Percentiles rank a stretch among this genome's conserved stretches.
phyloP scores from a whole-genome alignment of 2,113 vertebrate species.

The Eulemur rufifrons region DNA sequence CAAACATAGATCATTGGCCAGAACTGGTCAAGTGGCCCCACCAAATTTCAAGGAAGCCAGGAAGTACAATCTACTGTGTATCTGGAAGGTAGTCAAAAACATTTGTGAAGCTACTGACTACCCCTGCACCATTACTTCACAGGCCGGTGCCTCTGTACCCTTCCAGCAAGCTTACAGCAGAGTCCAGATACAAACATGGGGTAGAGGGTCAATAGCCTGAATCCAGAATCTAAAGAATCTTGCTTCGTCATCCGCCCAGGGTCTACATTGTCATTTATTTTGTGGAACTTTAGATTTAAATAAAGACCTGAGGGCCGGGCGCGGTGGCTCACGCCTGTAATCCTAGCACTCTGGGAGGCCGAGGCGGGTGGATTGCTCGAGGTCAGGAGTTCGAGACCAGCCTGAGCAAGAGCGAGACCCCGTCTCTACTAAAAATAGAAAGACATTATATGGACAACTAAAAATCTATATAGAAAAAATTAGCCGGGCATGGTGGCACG shows the following conservation, averaged over 20 bases:
- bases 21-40: background rate
- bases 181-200: background rate
- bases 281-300: constrained; percentile 12
- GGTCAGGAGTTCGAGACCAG: too few relatives aligned
- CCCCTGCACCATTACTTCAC: background rate
- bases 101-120: background rate
- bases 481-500: too few relatives aligned
- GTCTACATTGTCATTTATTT: background rate
- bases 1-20: background rate
- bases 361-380: too few relatives aligned
- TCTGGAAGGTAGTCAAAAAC: background rate
- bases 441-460: too few relatives aligned
- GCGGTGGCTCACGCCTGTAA: too few relatives aligned
- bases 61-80: background rate
- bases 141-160: background rate
- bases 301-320: background rate
- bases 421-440: too few relatives aligned
- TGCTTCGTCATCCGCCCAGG: background rate
- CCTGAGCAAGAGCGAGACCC: too few relatives aligned
- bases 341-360: too few relatives aligned
- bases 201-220: background rate
- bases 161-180: background rate
- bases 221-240: background rate
- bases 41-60: background rate
- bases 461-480: too few relatives aligned